A percentile compares a stretch with the other conserved stretches of the same genome.
Conservation (phyloP, 2,888 invertebrate genomes). For the Cheilosia impressa region DNA sequence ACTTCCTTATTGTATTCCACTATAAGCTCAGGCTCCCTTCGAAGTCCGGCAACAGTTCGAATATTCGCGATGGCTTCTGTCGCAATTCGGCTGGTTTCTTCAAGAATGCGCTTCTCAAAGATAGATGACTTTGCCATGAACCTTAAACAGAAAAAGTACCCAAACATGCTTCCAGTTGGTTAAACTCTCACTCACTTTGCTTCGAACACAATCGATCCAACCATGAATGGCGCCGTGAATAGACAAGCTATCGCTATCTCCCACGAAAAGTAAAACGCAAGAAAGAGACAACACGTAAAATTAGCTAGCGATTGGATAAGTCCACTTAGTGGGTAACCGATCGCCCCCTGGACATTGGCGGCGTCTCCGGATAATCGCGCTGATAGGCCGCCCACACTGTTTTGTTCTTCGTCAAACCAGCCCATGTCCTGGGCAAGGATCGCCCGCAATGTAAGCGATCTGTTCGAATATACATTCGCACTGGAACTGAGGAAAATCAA, state of each 20-base stretch:
- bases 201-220: slow-evolving; percentile 87
- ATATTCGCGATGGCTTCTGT: slow-evolving; percentile 90
- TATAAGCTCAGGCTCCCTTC: slow-evolving; percentile 86
- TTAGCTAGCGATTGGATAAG: slow-evolving; percentile 88
- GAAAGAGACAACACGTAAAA: slow-evolving; percentile 86
- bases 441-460: slow-evolving; percentile 85
- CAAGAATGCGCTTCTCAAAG: slow-evolving; percentile 86
- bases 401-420: slow-evolving; percentile 88
- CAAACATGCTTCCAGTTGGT: too few species aligned
- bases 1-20: slow-evolving; percentile 86
- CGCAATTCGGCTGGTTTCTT: slow-evolving; percentile 88
- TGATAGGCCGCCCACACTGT: slow-evolving; percentile 89
- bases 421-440: slow-evolving; percentile 90
- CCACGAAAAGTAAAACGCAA: slow-evolving; percentile 88
- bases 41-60: slow-evolving; percentile 87
- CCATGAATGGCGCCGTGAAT: slow-evolving; percentile 87
- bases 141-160: slow-evolving; percentile 70
- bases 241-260: slow-evolving; percentile 88
- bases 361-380: slow-evolving; percentile 89
- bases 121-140: slow-evolving; percentile 86
- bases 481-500: neutral
- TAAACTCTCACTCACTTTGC: slow-evolving; percentile 81
- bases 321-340: slow-evolving; percentile 88
- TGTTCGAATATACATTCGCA: slow-evolving; percentile 33
- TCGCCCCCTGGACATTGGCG: slow-evolving; percentile 89